A percentile compares a stretch with the other conserved stretches of the same genome.
Conservation (phyloP, 2,888 invertebrate species). For the Suillia variegata region DNA sequence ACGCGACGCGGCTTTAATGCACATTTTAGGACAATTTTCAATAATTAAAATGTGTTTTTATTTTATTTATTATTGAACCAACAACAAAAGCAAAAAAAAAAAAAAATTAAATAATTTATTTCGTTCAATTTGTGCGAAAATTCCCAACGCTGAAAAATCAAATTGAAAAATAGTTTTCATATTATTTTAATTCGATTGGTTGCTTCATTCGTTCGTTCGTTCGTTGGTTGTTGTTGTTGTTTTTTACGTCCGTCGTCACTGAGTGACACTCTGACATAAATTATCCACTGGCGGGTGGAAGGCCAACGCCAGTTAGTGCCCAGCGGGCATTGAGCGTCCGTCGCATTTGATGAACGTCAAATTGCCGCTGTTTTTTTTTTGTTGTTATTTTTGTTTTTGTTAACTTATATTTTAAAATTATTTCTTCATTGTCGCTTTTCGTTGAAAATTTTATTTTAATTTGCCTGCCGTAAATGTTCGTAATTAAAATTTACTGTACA, state of each 20-base stretch:
- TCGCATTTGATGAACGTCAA: constrained; percentile 3
- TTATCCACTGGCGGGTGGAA: constrained; percentile 3
- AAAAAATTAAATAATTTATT: constrained; percentile 29
- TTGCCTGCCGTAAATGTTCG: background rate
- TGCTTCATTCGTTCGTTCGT: too few relatives aligned
- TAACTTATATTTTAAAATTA: too few relatives aligned
- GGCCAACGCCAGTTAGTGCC: too few relatives aligned
- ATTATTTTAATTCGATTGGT: constrained; percentile 9
- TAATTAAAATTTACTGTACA: constrained; percentile 19
- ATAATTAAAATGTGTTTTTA: constrained; percentile 32
- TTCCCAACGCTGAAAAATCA: background rate
- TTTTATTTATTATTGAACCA: background rate
- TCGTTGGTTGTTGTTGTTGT: too few relatives aligned
- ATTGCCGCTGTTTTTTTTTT: background rate
- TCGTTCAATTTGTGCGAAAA: constrained; percentile 25
- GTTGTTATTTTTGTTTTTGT: too few relatives aligned
- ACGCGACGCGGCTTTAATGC: constrained; percentile 17
- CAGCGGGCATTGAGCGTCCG: background rate
- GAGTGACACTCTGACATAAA: constrained; percentile 7
- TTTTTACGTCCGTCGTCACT: too few relatives aligned
- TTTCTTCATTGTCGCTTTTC: background rate
- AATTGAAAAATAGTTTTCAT: background rate
- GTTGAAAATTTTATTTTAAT: too few relatives aligned
- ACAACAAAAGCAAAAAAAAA: too few relatives aligned
- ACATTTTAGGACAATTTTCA: constrained; percentile 36